Evolutionary conservation across 2,113 vertebrate species (phyloP).

Genomic region (Scomber japonicus): DNA sequence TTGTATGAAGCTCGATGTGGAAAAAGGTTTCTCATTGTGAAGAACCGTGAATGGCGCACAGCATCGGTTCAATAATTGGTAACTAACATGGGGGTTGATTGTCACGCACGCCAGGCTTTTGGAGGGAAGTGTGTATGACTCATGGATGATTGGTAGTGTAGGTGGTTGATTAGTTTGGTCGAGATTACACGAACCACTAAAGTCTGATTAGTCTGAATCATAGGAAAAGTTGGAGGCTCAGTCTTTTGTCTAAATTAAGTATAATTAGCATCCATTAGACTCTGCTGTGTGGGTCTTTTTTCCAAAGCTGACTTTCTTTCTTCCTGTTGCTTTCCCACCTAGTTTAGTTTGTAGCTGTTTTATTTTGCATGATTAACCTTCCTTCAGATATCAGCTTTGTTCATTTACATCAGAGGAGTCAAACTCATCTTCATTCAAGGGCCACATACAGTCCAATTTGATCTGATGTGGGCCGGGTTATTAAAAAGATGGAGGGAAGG

Average conservation of each 20-base stretch:
- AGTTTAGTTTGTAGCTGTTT: background rate
- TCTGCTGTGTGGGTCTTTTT: too few species aligned
- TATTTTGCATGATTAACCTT: conserved; percentile 40
- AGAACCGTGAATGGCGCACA: too few species aligned
- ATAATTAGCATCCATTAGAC: conserved; percentile 7
- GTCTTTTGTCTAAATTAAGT: conserved; percentile 23
- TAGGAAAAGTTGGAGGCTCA: conserved; percentile 19
- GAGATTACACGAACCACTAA: conserved; percentile 48
- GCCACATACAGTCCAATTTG: too few species aligned
- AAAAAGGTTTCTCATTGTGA: background rate
- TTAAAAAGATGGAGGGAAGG: too few species aligned
- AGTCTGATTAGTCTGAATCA: conserved; percentile 55
- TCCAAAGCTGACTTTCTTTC: conserved; percentile 11
- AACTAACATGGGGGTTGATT: conserved; percentile 12
- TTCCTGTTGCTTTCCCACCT: background rate
- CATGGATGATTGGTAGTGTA: conserved; percentile 33
- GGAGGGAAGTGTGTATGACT: conserved; percentile 22
- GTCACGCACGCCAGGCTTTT: background rate
- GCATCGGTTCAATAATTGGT: background rate
- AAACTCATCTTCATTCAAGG: too few species aligned
- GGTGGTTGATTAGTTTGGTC: conserved; percentile 53
- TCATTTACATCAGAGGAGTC: too few species aligned
- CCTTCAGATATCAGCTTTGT: background rate
- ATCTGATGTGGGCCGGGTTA: too few species aligned
- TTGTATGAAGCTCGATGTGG: background rate